phyloP scores from a whole-genome alignment of 2,113 vertebrate species.

The Mionectes macconnelli region DNA sequence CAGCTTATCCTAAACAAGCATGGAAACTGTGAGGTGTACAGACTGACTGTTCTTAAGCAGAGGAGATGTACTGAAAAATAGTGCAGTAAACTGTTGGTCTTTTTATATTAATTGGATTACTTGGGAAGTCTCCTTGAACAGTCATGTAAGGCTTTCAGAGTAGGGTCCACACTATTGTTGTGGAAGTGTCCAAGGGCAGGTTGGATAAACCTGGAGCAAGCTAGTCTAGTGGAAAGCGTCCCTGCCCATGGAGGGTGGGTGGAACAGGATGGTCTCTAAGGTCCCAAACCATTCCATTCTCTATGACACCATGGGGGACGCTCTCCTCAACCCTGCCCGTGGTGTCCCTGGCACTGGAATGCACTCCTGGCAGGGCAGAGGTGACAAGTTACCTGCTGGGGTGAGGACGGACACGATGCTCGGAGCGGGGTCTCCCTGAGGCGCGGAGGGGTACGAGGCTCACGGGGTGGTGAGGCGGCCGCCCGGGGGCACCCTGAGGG shows the following conservation, averaged over 20 bases:
- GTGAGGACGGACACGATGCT: fast-evolving
- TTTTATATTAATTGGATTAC: background rate
- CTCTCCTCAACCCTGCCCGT: background rate
- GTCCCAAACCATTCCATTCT: background rate
- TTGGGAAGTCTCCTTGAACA: background rate
- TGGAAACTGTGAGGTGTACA: background rate
- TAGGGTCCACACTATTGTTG: background rate
- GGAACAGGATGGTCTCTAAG: background rate
- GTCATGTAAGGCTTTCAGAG: background rate
- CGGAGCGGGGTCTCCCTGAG: fast-evolving
- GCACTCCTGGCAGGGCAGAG: background rate
- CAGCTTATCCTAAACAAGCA: background rate
- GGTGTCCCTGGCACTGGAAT: fast-evolving
- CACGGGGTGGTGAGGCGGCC: too few species aligned
- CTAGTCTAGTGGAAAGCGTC: background rate
- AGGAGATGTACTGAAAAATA: background rate
- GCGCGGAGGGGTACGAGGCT: background rate
- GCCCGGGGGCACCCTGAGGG: background rate
- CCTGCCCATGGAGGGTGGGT: background rate
- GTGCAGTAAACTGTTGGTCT: background rate
- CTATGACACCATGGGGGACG: fast-evolving
- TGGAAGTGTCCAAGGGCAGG: background rate
- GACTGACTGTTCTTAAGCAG: background rate
- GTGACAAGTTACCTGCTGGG: too few species aligned
- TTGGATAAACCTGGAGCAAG: fast-evolving